Evolutionary conservation across 1,140 invertebrate species (phyloP).

Genomic region (Chironomus tepperi): DNA sequence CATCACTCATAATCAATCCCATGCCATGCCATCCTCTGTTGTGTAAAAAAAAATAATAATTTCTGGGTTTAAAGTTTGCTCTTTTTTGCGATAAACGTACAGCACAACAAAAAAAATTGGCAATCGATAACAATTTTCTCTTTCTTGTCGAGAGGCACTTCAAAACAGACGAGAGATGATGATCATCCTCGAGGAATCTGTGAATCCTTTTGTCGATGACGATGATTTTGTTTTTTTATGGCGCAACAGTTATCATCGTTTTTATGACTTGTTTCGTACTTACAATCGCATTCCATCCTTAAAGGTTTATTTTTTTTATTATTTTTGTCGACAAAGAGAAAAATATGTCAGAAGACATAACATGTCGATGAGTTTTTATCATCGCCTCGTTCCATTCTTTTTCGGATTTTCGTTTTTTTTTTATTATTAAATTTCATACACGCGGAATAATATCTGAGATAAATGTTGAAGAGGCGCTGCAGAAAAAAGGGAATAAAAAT

Average conservation of each 20-base stretch:
- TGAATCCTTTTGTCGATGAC: neutral
- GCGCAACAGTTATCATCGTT: conserved; percentile 11
- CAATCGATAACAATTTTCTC: too few relatives aligned
- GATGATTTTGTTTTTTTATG: neutral
- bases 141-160: too few relatives aligned
- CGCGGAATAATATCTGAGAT: neutral
- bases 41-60: too few relatives aligned
- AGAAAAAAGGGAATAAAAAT: neutral
- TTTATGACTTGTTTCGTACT: neutral
- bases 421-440: conserved; percentile 6
- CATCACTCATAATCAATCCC: too few relatives aligned
- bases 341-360: neutral
- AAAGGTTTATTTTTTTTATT: neutral
- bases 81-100: too few relatives aligned
- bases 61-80: too few relatives aligned
- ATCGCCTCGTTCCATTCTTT: neutral
- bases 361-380: conserved; percentile 6
- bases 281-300: neutral
- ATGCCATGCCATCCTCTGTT: too few relatives aligned
- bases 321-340: neutral
- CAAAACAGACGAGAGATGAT: too few relatives aligned
- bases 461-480: neutral
- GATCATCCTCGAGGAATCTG: too few relatives aligned
- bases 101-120: too few relatives aligned
- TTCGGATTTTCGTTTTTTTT: neutral